Percentiles rank a stretch among this genome's conserved stretches.
Evolutionary conservation across 2,797 vertebrate species (phyloP).

Genomic region (Propithecus perrieri): DNA sequence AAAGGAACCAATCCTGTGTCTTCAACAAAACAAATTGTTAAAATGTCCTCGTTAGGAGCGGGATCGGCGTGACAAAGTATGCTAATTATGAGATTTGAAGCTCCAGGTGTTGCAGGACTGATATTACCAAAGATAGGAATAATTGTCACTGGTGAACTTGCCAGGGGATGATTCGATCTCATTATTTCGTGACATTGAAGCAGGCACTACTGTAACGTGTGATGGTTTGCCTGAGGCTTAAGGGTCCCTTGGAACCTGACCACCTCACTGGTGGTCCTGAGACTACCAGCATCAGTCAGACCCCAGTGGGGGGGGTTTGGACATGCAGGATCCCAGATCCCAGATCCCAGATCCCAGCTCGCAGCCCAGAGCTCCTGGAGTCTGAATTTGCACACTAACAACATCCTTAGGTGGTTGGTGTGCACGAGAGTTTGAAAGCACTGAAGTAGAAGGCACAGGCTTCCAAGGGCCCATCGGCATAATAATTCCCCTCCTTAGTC

Average conservation of each 20-base stretch:
- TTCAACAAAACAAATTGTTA: constrained; percentile 45
- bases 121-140: constrained; percentile 32
- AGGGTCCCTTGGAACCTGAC: not conserved
- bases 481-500: not conserved
- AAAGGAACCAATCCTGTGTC: not conserved
- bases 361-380: not conserved
- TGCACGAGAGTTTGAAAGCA: not conserved
- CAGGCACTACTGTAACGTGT: not conserved
- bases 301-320: not conserved
- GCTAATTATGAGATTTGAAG: constrained; percentile 50
- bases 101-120: not conserved
- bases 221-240: not conserved
- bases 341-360: not conserved
- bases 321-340: not conserved
- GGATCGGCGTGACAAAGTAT: not conserved
- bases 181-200: constrained; percentile 41
- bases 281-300: not conserved
- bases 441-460: not conserved
- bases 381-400: not conserved
- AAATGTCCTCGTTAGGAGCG: constrained; percentile 28
- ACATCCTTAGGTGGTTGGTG: not conserved
- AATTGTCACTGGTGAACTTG: not conserved
- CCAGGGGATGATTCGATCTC: not conserved
- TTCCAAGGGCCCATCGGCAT: not conserved
- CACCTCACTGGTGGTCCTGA: not conserved